Conservation (phyloP, 2,797 vertebrate species). For the Pachyuromys duprasi region DNA sequence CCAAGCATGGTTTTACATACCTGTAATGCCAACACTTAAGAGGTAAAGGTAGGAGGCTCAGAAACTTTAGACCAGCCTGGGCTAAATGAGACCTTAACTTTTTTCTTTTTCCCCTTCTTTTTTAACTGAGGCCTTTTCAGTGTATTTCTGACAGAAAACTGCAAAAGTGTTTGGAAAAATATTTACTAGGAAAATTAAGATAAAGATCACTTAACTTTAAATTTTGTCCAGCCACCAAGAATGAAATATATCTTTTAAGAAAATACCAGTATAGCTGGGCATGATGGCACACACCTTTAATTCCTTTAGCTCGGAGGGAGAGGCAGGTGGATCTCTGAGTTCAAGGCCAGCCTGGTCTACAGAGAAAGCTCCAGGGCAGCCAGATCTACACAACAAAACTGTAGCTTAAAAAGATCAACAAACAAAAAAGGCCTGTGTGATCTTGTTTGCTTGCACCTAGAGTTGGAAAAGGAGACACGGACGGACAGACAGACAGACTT, state of each 20-base stretch:
- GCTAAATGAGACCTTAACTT: background rate
- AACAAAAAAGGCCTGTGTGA: background rate
- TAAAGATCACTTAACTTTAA: constrained; percentile 18
- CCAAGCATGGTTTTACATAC: background rate
- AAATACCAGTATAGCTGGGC: background rate
- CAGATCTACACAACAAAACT: background rate
- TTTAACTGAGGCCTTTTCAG: background rate
- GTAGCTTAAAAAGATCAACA: background rate
- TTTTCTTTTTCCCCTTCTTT: too few species aligned
- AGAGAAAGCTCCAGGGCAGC: background rate
- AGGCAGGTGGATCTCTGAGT: background rate
- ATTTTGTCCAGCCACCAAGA: background rate
- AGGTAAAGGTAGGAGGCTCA: background rate
- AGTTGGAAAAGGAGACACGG: background rate
- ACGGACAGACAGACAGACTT: too few species aligned
- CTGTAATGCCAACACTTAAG: too few species aligned
- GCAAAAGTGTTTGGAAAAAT: constrained; percentile 29
- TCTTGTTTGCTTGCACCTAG: background rate
- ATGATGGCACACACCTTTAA: background rate
- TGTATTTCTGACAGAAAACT: constrained; percentile 34
- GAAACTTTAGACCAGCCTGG: background rate
- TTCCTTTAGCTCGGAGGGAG: background rate
- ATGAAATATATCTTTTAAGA: background rate
- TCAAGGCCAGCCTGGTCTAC: background rate
- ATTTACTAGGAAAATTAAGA: constrained; percentile 35